Conservation (phyloP, 2,888 invertebrate genomes). For the Diarsia brunnea region DNA sequence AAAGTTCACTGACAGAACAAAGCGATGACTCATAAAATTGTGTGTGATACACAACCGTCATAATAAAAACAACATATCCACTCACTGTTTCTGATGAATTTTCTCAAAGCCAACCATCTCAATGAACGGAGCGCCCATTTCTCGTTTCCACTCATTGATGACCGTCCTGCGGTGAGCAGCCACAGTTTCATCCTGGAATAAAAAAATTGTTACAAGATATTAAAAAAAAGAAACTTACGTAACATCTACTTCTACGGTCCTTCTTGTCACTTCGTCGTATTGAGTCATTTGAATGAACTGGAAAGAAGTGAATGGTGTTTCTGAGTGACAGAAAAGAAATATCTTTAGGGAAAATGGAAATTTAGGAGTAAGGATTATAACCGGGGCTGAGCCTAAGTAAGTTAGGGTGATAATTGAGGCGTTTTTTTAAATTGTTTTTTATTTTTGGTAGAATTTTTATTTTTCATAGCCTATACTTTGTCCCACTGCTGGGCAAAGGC, state of each 20-base stretch:
- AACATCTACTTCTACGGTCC: conserved; percentile 46
- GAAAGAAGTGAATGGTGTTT: conserved; percentile 34
- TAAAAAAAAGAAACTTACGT: conserved; percentile 39
- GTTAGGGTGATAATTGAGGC: too few relatives aligned
- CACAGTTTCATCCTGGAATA: conserved; percentile 89
- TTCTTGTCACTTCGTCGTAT: conserved; percentile 50
- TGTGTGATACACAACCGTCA: background rate
- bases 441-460: too few relatives aligned
- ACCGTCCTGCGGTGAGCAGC: conserved; percentile 91
- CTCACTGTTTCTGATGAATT: conserved; percentile 92
- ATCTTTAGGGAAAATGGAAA: background rate
- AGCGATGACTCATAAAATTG: conserved; percentile 12
- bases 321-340: background rate
- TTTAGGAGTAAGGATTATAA: background rate
- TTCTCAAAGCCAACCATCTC: conserved; percentile 98
- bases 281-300: conserved; percentile 53
- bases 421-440: too few relatives aligned
- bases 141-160: conserved; percentile 92
- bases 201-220: conserved; percentile 10
- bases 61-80: background rate
- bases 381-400: too few relatives aligned
- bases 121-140: conserved; percentile 95
- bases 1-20: background rate
- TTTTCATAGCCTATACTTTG: too few relatives aligned
- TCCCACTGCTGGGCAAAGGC: too few relatives aligned